Conservation (phyloP, 2,888 invertebrate genomes). For the Ophraella communa region DNA sequence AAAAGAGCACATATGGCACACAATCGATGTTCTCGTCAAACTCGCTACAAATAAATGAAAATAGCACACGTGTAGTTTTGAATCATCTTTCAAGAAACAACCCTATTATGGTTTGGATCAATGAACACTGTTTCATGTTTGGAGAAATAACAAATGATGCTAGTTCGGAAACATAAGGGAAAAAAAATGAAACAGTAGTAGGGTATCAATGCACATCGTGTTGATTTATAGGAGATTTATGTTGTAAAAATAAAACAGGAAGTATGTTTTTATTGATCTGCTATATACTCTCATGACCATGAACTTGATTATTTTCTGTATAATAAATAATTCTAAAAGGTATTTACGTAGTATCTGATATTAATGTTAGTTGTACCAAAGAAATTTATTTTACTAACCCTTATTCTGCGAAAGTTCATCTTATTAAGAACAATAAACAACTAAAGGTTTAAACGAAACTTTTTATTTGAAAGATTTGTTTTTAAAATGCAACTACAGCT, state of each 20-base stretch:
- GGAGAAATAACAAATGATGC: slow-evolving; percentile 13
- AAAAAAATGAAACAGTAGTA: neutral
- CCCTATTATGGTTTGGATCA: slow-evolving; percentile 13
- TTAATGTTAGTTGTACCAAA: too few species aligned
- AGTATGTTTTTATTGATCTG: neutral
- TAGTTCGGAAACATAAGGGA: neutral
- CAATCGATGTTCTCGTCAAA: neutral
- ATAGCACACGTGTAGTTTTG: neutral
- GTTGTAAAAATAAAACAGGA: neutral
- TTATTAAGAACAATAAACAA: too few species aligned
- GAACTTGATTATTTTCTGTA: too few species aligned
- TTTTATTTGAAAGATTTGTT: too few species aligned
- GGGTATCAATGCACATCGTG: slow-evolving; percentile 2
- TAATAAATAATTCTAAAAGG: too few species aligned
- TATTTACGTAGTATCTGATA: too few species aligned
- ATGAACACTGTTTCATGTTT: slow-evolving; percentile 13
- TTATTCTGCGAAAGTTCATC: too few species aligned
- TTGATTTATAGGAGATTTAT: slow-evolving; percentile 9
- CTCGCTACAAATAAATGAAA: slow-evolving; percentile 1
- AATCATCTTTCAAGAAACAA: slow-evolving; percentile 9
- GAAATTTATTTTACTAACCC: too few species aligned
- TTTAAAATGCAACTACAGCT: too few species aligned
- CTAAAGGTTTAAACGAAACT: too few species aligned
- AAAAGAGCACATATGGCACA: neutral
- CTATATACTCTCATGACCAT: too few species aligned